Evolutionary conservation across 1,140 invertebrate species (phyloP).

Genomic region (Ceratosolen fusciceps): DNA sequence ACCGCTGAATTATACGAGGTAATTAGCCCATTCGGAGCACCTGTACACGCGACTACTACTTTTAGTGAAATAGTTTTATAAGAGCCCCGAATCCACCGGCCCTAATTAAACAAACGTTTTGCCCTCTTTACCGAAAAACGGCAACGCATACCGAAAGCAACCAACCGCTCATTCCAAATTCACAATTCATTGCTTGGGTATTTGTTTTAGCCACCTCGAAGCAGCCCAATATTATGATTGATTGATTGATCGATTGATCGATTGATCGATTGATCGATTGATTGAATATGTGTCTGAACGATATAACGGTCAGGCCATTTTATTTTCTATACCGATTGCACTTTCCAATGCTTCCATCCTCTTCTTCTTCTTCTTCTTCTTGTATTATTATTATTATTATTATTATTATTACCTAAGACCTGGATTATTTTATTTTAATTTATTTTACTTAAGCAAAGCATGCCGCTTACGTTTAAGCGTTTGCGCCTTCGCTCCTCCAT

Average conservation of each 20-base stretch:
- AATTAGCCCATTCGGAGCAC: slow-evolving; percentile 53
- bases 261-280: no score
- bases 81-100: slow-evolving; percentile 36
- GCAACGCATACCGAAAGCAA: slow-evolving; percentile 9
- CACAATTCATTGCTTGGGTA: slow-evolving; percentile 10
- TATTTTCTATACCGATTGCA: no score
- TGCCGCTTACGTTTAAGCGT: no score
- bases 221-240: no score
- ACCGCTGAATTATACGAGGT: slow-evolving; percentile 47
- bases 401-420: no score
- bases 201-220: no score
- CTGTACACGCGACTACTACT: slow-evolving; percentile 45
- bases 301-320: no score
- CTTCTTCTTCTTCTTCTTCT: no score
- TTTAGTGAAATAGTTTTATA: slow-evolving; percentile 44
- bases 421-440: not conserved
- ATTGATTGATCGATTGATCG: no score
- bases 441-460: not conserved
- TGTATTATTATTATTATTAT: no score
- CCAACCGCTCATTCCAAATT: not conserved
- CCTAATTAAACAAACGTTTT: slow-evolving; percentile 48
- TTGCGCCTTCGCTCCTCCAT: not conserved
- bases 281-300: no score
- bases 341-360: no score
- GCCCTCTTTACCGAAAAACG: not conserved